Conservation (phyloP, 2,113 vertebrate species). For the Thalassoma bifasciatum region DNA sequence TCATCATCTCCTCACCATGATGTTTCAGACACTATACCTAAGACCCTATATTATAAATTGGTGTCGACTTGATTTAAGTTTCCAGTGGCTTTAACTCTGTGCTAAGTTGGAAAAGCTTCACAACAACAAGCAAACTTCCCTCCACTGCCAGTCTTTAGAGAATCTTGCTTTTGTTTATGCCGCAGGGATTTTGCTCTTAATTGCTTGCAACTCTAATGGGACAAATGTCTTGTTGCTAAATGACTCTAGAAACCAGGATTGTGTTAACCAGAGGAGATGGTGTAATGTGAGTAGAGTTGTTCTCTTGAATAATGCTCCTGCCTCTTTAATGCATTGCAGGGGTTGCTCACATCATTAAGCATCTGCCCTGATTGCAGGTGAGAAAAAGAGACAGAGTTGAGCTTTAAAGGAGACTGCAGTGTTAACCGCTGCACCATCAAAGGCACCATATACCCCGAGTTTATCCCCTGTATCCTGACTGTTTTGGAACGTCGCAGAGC, state of each 20-base stretch:
- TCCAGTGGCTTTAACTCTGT: neutral
- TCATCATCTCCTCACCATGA: too few relatives aligned
- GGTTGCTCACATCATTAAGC: slow-evolving; percentile 14
- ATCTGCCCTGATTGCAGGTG: slow-evolving; percentile 41
- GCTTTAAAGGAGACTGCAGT: slow-evolving; percentile 14
- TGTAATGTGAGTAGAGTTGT: slow-evolving; percentile 24
- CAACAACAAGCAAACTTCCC: slow-evolving; percentile 5
- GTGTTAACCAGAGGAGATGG: slow-evolving; percentile 26
- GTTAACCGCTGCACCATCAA: slow-evolving; percentile 43
- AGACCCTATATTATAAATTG: neutral
- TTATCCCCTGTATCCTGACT: slow-evolving; percentile 29
- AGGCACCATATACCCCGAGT: slow-evolving; percentile 23
- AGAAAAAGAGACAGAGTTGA: slow-evolving; percentile 2
- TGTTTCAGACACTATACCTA: neutral
- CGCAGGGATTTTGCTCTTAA: slow-evolving; percentile 49
- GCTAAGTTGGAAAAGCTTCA: slow-evolving; percentile 9
- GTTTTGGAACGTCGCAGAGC: slow-evolving; percentile 58
- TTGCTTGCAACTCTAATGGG: slow-evolving; percentile 55
- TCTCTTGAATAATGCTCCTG: slow-evolving; percentile 6
- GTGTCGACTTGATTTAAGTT: neutral
- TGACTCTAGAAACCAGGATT: slow-evolving; percentile 44
- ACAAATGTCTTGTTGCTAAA: slow-evolving; percentile 45
- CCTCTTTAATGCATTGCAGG: slow-evolving; percentile 13
- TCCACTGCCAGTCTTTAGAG: slow-evolving; percentile 6
- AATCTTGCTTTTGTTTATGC: slow-evolving; percentile 55